These are phyloP conservation scores for Drosophila conformis DNA, from an alignment of 2,888 invertebrate species.

Conservation along the genomic window DNA sequence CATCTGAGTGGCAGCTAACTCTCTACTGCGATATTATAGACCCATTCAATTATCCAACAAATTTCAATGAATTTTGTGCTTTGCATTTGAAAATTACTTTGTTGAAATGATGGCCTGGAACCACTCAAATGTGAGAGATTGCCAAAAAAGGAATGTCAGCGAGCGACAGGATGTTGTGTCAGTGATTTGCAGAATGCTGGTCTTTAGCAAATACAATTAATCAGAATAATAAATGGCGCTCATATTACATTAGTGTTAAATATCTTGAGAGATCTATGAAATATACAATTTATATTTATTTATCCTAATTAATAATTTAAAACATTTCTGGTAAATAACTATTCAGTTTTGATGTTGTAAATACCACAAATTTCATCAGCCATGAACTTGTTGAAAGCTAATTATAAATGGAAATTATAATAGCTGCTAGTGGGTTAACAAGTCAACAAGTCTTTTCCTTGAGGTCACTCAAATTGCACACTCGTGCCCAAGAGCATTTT, in stretches of 20 bases:
- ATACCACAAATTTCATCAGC: not conserved
- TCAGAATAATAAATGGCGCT: not conserved
- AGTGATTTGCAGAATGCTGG: slow-evolving; percentile 14
- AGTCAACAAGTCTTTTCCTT: not conserved
- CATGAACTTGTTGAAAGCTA: not conserved
- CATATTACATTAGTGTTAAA: not conserved
- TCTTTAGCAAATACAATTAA: not conserved
- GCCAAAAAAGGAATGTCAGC: not conserved
- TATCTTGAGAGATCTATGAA: not conserved
- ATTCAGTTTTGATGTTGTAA: not conserved
- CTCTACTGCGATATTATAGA: not conserved
- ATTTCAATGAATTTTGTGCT: slow-evolving; percentile 51
- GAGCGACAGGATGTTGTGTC: slow-evolving; percentile 11
- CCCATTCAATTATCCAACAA: slow-evolving; percentile 55
- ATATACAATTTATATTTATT: not conserved
- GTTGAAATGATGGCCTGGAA: slow-evolving; percentile 17
- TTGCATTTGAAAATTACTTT: slow-evolving; percentile 37
- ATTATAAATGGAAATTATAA: slow-evolving; percentile 12
- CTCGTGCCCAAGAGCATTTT: slow-evolving; percentile 1
- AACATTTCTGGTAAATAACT: not conserved
- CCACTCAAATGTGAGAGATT: slow-evolving; percentile 3
- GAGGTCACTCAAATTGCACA: slow-evolving; percentile 6
- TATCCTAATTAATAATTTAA: not conserved
- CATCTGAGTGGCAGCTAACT: slow-evolving; percentile 21
- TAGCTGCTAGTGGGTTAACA: not conserved